These are phyloP conservation scores for Allobates femoralis DNA, from an alignment of 2,797 vertebrate species.

Conservation along the genomic window DNA sequence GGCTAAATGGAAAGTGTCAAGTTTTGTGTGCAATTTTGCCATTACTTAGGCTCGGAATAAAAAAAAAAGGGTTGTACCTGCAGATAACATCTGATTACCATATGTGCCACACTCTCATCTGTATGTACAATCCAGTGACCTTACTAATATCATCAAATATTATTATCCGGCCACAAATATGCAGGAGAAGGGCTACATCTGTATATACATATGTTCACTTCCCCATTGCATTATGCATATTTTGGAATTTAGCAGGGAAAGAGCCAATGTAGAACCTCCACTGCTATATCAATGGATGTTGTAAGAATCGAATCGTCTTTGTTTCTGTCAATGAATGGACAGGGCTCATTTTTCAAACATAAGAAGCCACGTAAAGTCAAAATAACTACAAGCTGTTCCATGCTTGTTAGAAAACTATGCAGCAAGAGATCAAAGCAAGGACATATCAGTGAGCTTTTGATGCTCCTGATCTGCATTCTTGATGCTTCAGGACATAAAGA, in stretches of 20 bases:
- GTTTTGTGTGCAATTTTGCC: constrained; percentile 71
- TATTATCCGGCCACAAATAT: constrained; percentile 71
- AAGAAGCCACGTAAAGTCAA: constrained; percentile 64
- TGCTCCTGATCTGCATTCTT: constrained; percentile 14
- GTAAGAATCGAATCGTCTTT: constrained; percentile 49
- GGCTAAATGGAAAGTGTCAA: constrained; percentile 67
- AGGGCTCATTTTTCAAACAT: constrained; percentile 46
- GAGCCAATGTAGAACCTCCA: constrained; percentile 65
- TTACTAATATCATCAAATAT: constrained; percentile 76
- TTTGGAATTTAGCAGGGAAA: constrained; percentile 67
- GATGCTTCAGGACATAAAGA: constrained; percentile 14
- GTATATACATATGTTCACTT: constrained; percentile 71
- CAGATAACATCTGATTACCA: constrained; percentile 75
- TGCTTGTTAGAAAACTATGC: constrained; percentile 18
- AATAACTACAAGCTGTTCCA: constrained; percentile 56
- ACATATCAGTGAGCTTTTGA: constrained; percentile 27
- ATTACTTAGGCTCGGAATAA: constrained; percentile 68
- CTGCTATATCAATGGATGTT: constrained; percentile 61
- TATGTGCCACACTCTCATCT: constrained; percentile 71
- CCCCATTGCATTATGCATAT: constrained; percentile 71
- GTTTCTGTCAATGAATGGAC: constrained; percentile 60
- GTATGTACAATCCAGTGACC: constrained; percentile 72
- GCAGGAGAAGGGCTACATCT: constrained; percentile 69
- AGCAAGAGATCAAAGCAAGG: constrained; percentile 17
- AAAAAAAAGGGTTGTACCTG: constrained; percentile 72